Conservation (phyloP, 2,888 invertebrate genomes). For the Heteromurus nitidus region DNA sequence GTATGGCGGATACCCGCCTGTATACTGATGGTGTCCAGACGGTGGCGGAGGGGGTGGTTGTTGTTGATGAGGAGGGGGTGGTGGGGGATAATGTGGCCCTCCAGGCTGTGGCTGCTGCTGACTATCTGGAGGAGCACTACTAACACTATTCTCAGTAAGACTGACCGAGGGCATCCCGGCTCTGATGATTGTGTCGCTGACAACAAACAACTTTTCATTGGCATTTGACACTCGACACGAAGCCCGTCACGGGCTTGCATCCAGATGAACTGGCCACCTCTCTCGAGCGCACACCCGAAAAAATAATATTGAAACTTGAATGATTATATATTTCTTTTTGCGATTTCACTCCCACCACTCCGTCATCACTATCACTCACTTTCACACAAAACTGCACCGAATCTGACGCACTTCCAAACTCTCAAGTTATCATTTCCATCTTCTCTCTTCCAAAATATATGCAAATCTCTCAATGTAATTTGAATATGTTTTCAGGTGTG, state of each 20-base stretch:
- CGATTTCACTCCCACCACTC: background rate
- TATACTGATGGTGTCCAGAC: constrained; percentile 66
- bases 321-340: too few species aligned
- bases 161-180: constrained; percentile 68
- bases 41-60: constrained; percentile 68
- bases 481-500: too few species aligned
- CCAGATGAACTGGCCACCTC: too few species aligned
- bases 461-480: too few species aligned
- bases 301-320: too few species aligned
- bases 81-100: constrained; percentile 61
- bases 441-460: too few species aligned
- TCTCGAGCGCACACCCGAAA: too few species aligned
- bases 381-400: background rate
- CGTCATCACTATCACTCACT: background rate
- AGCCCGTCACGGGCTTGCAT: constrained; percentile 58
- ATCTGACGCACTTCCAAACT: too few species aligned
- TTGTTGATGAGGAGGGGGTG: constrained; percentile 66
- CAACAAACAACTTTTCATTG: constrained; percentile 63
- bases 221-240: constrained; percentile 62
- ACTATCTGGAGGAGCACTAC: constrained; percentile 63
- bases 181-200: constrained; percentile 61
- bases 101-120: constrained; percentile 61
- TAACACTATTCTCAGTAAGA: constrained; percentile 66
- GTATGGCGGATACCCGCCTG: constrained; percentile 69
- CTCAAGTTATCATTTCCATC: background rate